phyloP scores from a whole-genome alignment of 2,888 invertebrate species.

The Platycheirus albimanus region DNA sequence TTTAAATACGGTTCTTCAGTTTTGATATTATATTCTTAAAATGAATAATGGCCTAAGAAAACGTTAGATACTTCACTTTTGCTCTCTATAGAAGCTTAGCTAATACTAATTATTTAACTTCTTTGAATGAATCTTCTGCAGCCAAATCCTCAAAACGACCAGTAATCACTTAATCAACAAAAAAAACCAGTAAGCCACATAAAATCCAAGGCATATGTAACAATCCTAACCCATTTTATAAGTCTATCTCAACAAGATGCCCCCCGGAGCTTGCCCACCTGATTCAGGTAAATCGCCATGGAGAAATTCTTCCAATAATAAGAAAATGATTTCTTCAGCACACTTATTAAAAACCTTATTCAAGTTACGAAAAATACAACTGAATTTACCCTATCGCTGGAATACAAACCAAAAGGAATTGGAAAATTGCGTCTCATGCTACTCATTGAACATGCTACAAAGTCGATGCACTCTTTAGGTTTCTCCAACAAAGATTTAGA shows the following conservation, averaged over 20 bases:
- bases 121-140: slow-evolving; percentile 12
- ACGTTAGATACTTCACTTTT: too few relatives aligned
- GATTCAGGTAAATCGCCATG: slow-evolving; percentile 85
- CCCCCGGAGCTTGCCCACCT: slow-evolving; percentile 87
- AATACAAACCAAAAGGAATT: slow-evolving; percentile 89
- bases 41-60: too few relatives aligned
- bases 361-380: slow-evolving; percentile 85
- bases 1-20: too few relatives aligned
- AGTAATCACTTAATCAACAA: not conserved
- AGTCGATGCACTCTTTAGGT: slow-evolving; percentile 85
- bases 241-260: slow-evolving; percentile 86
- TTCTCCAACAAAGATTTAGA: slow-evolving; percentile 97
- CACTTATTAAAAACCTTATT: slow-evolving; percentile 89
- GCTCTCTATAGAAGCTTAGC: too few relatives aligned
- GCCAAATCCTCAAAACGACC: not conserved
- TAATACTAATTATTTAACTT: too few relatives aligned
- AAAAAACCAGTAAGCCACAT: slow-evolving; percentile 90
- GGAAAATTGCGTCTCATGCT: slow-evolving; percentile 90
- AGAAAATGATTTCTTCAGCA: slow-evolving; percentile 92
- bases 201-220: slow-evolving; percentile 87
- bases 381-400: slow-evolving; percentile 87
- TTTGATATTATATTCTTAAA: too few relatives aligned
- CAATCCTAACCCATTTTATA: slow-evolving; percentile 90
- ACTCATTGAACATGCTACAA: slow-evolving; percentile 90
- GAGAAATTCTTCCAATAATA: slow-evolving; percentile 91